These are phyloP conservation scores for Stramonita haemastoma DNA, from an alignment of 2,888 invertebrate genomes.

Conservation along the genomic window DNA sequence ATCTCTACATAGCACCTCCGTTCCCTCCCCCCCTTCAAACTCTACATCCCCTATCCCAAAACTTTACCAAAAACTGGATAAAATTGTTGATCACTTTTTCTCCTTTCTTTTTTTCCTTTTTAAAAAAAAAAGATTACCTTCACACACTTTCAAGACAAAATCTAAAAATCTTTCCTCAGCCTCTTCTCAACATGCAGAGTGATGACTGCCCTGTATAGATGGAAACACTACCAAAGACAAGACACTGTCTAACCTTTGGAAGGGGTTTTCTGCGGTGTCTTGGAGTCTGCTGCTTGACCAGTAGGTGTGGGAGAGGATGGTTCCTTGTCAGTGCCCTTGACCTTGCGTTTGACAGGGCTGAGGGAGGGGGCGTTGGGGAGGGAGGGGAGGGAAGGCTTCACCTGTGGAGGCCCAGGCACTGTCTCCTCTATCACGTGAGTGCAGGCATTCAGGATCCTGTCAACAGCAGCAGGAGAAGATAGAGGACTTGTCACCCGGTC, in stretches of 20 bases:
- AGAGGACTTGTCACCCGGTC: too few relatives aligned
- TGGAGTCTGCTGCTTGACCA: conserved; percentile 56
- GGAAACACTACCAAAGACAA: background rate
- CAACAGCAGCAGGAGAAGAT: conserved; percentile 5
- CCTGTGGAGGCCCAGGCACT: conserved; percentile 77
- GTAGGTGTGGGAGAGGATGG: conserved; percentile 52
- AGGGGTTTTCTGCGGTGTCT: conserved; percentile 60
- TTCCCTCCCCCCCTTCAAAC: too few relatives aligned
- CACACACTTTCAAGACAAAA: too few relatives aligned
- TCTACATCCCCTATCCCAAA: too few relatives aligned
- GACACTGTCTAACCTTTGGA: conserved; percentile 42
- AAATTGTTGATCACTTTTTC: too few relatives aligned
- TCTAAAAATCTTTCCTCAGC: too few relatives aligned
- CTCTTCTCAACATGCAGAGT: too few relatives aligned
- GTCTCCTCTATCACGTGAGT: conserved; percentile 87
- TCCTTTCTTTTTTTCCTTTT: too few relatives aligned
- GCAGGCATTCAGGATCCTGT: conserved; percentile 84
- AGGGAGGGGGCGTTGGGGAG: conserved; percentile 76
- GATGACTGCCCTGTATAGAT: too few relatives aligned
- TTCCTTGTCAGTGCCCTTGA: conserved; percentile 69
- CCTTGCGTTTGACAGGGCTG: conserved; percentile 77
- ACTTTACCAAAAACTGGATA: too few relatives aligned
- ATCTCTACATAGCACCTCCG: too few relatives aligned
- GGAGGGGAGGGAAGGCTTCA: conserved; percentile 80
- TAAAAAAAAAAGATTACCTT: too few relatives aligned